Evolutionary conservation across 2,113 vertebrate genomes (phyloP), one percentile per base, ranked within the genome.

Genomic region (Cricetomys ansorgei): DNA sequence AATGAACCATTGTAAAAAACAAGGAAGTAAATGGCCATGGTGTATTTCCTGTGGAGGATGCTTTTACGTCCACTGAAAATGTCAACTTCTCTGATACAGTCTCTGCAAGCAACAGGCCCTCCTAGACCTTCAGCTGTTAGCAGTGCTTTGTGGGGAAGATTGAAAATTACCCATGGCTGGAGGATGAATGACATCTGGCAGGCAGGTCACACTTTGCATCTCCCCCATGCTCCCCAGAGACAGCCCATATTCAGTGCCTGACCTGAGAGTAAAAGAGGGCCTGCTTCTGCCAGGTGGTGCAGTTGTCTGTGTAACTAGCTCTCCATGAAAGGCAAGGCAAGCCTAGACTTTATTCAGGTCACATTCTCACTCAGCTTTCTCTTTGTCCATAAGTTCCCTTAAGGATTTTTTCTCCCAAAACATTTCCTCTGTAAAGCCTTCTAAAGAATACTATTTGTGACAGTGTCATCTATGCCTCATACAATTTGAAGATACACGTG

Each of bases 221-320:
- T 27, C 34, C 40, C 25, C 76, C 45, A 25, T 31, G 6, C 3
- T 5, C 21, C 21, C 23, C 7, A 37, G 23, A 31, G 3, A 6
- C 37, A 7, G 5, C 7, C 12, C 1, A 0, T 15, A 23, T 23
- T 40, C 15, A 27, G 0, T 2, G 65, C 7, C 5, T 11, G 29
- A 45, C 37, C 4, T 6, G 37, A 55, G 23, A 3, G 0, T 69
- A n/a, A 3, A 21, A 64, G 40, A 50, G 12, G 2, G 31, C 15
- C n/a, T 21, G 15, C 19, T 73, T 43, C 25, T 57, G 40, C 57
- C 67, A 37, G 73, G 25, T 57, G 31, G 64, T 50, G 25, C 27
- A 53, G 2, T n/a, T 43, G 48, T 87, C 12, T 29, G 0, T 37
- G 31, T 86, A 19, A 79, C 72, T 65, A 17, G 23, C 48, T 37